Base-by-base conservation (phyloP, 2,797 vertebrate species). In the Thalassophryne amazonica region DNA sequence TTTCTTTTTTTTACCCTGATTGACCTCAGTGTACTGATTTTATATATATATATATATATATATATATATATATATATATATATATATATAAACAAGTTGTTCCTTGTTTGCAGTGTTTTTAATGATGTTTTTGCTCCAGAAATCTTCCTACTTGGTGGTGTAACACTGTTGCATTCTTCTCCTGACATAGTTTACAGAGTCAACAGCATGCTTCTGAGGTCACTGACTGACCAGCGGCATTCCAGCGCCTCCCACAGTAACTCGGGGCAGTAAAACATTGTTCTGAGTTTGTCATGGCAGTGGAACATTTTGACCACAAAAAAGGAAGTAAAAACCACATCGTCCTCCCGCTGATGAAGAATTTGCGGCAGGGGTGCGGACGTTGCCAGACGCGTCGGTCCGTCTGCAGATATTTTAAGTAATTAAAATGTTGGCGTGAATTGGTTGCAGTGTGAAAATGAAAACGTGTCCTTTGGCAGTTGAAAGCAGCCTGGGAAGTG, bases 221-320 rank as follows among this genome's bases (percentile, higher is more conserved):
- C 75, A 40, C 50, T 28, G 73, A 57, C 76, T 69, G 76, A 75
- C 85, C 75, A 84, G 47, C 81, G 66, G 55, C 79, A 87, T 91
- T 90, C 89, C 84, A 50, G 59, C 60, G 27, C 78, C 88, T 90
- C 89, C 89, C 89, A 90, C 87, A 32, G 85, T 69, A 84, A 89
- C 87, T 56, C 34, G 53, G 50, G 33, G 23, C 20, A 3, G 28
- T 10, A 50, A 60, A 58, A 46, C 23, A 40, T 58, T 86, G 81
- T 81, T 79, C 46, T 17, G 60, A 60, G 34, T 63, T 65, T 52
- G 46, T 72, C 36, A 46, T 59, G 53, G 33, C 52, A 61, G 28
- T 34, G 22, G 9, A 8, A 19, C 19, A 50, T 73, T 75, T 59
- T 73, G 43, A 69, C 56, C 49, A 15, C 53, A 46, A 66, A 72